Evolutionary conservation across 2,888 invertebrate genomes (phyloP), one percentile per base, ranked within the genome.

Genomic region (Anoplius nigerrimus): DNA sequence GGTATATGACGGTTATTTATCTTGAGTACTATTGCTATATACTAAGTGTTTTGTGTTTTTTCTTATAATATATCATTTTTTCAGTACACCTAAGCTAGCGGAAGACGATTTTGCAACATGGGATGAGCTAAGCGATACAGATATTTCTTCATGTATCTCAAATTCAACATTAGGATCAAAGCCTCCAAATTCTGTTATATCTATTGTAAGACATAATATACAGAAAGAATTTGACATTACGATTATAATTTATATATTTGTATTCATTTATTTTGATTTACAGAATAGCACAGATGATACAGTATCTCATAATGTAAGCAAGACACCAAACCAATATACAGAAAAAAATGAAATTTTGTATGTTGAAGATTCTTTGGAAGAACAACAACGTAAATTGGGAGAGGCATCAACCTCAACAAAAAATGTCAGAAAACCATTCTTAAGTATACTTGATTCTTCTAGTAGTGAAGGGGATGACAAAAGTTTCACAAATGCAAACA

Each of bases 391-490:
- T 34, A 34, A 8, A 11, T 6, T 11, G 6, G 11, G 11, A 34
- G 34, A 34, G 2, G 34, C 11, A 11, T 34, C 11, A 11, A 34
- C 1, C 6, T 34, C 34, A 34, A 45, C 11, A 2, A 62, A 62
- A 42, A 48, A 52, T 21, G 57, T 45, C 18, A 16, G 42, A 57
- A 13, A 51, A 15, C 3, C 6, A 20, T 5, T 2, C 15, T 2
- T 18, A n/a, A 16, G 46, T 60, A 65, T 78, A 27, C 67, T 69
- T 56, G 18, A 55, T 2, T 72, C 71, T 15, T 80, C 78, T 0
- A 81, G 78, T 3, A 80, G 79, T 24, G 82, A 82, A 6, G 72
- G 75, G 21, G 56, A 72, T 18, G 15, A 5, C 15, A 1, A 8
- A 56, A 8, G 16, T 0, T 34, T 20, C 58, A 27, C 52, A 48